Base-by-base conservation (phyloP, 2,888 invertebrate species). In the Tanytarsus gracilentus region DNA sequence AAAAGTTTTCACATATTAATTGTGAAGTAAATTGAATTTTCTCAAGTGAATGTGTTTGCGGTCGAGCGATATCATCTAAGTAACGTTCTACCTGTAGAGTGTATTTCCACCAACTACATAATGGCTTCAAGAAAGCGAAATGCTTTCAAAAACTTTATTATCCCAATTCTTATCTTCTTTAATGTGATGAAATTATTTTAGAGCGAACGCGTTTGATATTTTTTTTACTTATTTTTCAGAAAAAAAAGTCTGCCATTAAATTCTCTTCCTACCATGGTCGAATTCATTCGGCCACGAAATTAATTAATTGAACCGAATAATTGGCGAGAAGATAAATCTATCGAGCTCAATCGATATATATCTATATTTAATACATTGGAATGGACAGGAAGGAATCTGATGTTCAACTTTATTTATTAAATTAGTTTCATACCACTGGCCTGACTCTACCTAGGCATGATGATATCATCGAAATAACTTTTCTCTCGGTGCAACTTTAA, bases 281-380 rank as follows among this genome's bases (percentile, higher is more conserved):
- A n/a, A n/a, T n/a, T n/a, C 21, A 40, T 14, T 58, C 58, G 48
- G 25, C 23, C 16, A 21, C 48, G 39, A 58, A 58, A 58, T 58
- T 58, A 58, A 58, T 58, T 58, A 58, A 40, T 48, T 58, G 40
- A 58, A 58, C 48, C 48, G 58, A 48, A 58, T 58, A 58, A 58
- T 58, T 58, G 29, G 30, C 29, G 26, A 48, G 27, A n/a, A 40
- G 29, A 58, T 58, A 30, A 58, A 58, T 58, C 39, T 27, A 21
- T 21, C 53, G 21, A 8, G 6, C 26, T 14, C 29, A 23, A 3
- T 14, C 18, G 14, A 2, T 40, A 18, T 16, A 8, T n/a, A n/a
- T 40, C 26, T 9, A 23, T 26, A 11, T 49, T 11, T 49, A 16
- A 23, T 25, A 49, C n/a, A 49, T 30, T 30, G 9, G 30, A 30